These are phyloP conservation scores for Crenichthys baileyi DNA, from an alignment of 2,797 vertebrate species.

Conservation along the genomic window DNA sequence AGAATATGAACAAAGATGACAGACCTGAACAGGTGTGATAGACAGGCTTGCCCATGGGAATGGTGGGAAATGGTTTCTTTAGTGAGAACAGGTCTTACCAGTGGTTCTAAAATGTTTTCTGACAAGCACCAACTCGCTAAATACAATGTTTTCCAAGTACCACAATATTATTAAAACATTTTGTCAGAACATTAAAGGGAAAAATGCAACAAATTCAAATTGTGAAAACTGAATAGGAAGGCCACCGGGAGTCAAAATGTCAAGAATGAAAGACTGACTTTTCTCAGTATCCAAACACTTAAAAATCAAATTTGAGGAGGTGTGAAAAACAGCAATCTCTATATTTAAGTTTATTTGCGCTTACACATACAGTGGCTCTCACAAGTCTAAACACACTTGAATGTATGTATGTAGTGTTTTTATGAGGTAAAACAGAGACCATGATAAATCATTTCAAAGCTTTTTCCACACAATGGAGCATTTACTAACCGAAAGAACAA, in stretches of 20 bases:
- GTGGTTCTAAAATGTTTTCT: background rate
- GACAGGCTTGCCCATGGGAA: slow-evolving; percentile 57
- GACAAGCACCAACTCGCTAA: background rate
- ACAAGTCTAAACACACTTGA: too few relatives aligned
- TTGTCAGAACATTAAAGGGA: background rate
- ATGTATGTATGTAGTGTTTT: too few relatives aligned
- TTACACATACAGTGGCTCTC: too few relatives aligned
- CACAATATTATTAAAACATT: background rate
- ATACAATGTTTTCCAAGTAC: background rate
- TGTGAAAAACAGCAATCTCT: too few relatives aligned
- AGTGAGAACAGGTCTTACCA: background rate
- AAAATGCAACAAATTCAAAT: background rate
- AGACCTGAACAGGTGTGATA: slow-evolving; percentile 56
- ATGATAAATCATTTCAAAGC: too few relatives aligned
- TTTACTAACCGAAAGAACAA: too few relatives aligned
- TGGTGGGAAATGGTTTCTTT: slow-evolving; percentile 27
- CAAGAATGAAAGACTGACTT: background rate
- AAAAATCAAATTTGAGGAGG: too few relatives aligned
- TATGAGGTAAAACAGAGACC: too few relatives aligned
- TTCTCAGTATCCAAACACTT: too few relatives aligned
- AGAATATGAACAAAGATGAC: slow-evolving; percentile 58
- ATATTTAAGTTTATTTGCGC: too few relatives aligned
- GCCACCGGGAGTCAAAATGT: background rate
- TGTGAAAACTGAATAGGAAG: background rate
- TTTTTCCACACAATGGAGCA: too few relatives aligned